These are phyloP conservation scores for Sinocyclocheilus maitianheensis DNA, from an alignment of 2,113 vertebrate species.

Conservation along the genomic window DNA sequence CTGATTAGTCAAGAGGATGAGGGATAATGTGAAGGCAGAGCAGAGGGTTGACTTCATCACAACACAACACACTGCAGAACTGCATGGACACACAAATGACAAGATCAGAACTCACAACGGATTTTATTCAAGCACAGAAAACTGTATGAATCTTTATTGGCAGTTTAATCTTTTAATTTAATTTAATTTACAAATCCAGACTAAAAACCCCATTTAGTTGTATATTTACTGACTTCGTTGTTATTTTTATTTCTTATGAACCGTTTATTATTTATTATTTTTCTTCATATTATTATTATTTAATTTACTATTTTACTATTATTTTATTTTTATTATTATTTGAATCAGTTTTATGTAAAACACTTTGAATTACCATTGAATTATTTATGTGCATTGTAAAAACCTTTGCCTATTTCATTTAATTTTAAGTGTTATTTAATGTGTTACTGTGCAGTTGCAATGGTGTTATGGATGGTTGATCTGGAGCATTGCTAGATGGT, in stretches of 20 bases:
- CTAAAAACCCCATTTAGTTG: too few species aligned
- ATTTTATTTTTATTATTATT: neutral
- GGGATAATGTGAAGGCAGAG: constrained; percentile 3
- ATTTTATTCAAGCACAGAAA: neutral
- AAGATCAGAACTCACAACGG: neutral
- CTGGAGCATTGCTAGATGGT: too few species aligned
- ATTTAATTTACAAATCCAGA: too few species aligned
- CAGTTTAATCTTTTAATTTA: neutral
- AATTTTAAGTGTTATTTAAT: neutral
- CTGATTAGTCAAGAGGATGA: constrained; percentile 22
- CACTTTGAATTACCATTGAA: neutral
- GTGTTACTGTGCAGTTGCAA: too few species aligned
- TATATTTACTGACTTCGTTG: too few species aligned
- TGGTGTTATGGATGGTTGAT: too few species aligned
- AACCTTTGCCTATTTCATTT: neutral
- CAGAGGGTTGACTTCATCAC: neutral
- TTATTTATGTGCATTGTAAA: neutral
- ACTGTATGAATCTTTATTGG: neutral
- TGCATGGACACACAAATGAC: neutral
- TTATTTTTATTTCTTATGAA: neutral
- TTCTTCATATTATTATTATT: neutral
- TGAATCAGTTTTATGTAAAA: neutral
- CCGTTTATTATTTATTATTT: neutral
- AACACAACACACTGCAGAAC: neutral
- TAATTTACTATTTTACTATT: neutral